Conservation (phyloP, 53 echinoderm and acorn worm species). For the Zoroaster sp. region DNA sequence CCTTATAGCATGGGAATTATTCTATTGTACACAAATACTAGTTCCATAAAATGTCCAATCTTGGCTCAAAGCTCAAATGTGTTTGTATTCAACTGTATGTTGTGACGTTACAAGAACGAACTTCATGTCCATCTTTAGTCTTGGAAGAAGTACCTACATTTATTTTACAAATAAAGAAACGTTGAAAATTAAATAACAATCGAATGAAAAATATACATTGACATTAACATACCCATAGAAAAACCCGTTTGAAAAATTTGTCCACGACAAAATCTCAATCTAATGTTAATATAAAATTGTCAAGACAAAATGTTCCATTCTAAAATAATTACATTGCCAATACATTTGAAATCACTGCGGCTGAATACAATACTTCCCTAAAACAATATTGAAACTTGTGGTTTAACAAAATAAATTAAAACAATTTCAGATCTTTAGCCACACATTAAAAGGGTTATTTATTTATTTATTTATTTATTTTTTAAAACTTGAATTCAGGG, state of each 20-base stretch:
- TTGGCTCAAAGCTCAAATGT: no score
- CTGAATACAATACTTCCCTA: neutral
- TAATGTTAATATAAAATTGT: neutral
- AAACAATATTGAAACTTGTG: neutral
- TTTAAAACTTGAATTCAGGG: no score
- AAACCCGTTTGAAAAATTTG: neutral
- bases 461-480: no score
- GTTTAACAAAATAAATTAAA: neutral
- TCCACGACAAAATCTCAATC: neutral
- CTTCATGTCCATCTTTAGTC: slow-evolving; percentile 72
- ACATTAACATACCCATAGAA: neutral
- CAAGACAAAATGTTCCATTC: neutral
- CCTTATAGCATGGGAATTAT: no score
- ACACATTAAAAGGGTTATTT: no score
- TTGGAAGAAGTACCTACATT: slow-evolving; percentile 71
- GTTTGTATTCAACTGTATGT: no score
- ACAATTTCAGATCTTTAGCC: no score
- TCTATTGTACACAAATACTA: no score
- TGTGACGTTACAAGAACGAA: slow-evolving; percentile 88
- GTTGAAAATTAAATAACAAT: neutral
- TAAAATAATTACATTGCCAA: neutral
- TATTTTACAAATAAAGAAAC: neutral
- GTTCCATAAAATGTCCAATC: no score
- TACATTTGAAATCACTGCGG: no score
- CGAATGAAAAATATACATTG: neutral